Percentiles rank a stretch among this genome's conserved stretches.
These are phyloP conservation scores for Embidobia sp. DNA, from an alignment of 2,888 invertebrate species.

Conservation along the genomic window DNA sequence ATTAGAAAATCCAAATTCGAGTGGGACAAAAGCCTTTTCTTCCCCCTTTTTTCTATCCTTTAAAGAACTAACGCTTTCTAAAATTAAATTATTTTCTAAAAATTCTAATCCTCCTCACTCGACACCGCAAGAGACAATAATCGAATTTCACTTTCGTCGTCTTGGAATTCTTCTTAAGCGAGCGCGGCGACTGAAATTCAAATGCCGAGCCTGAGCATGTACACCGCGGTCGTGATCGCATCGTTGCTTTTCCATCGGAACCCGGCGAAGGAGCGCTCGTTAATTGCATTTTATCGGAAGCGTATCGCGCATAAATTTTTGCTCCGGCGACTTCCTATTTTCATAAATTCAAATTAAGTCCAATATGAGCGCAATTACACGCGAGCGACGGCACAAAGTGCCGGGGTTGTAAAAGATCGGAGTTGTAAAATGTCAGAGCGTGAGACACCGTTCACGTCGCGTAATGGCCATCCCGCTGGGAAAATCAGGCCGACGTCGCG, in stretches of 20 bases:
- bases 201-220: too few relatives aligned
- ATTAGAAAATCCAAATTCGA: too few relatives aligned
- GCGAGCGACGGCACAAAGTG: constrained; percentile 10
- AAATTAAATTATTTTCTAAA: too few relatives aligned
- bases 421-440: constrained; percentile 56
- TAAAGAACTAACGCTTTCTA: too few relatives aligned
- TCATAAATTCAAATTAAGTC: constrained; percentile 53
- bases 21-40: too few relatives aligned
- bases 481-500: constrained; percentile 52
- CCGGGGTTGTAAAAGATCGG: constrained; percentile 26
- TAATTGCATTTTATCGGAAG: constrained; percentile 43
- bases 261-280: constrained; percentile 7
- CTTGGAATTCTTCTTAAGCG: too few relatives aligned
- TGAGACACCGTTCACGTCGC: constrained; percentile 36
- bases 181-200: neutral
- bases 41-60: too few relatives aligned
- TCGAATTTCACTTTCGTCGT: too few relatives aligned
- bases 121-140: too few relatives aligned
- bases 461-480: constrained; percentile 42
- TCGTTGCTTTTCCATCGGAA: neutral
- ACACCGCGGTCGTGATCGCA: neutral
- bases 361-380: constrained; percentile 38
- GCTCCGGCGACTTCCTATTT: constrained; percentile 40
- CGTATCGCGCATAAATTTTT: constrained; percentile 38
- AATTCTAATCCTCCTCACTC: too few relatives aligned